Base-by-base conservation (phyloP, 1,140 invertebrate species). In the Ceratina australensis region DNA sequence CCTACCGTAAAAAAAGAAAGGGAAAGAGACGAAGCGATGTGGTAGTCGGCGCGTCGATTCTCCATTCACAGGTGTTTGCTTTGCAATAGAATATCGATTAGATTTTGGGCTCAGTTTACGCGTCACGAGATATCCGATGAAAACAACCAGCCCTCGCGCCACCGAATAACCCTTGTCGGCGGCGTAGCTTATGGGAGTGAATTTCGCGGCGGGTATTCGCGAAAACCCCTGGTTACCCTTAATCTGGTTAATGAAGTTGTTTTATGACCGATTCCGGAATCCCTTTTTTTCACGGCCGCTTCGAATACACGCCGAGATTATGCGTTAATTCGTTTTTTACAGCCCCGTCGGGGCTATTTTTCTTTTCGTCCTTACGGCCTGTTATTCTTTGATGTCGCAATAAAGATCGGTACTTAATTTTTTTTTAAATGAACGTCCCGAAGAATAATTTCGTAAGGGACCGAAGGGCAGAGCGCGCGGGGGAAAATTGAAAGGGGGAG, bases 81-180 rank as follows among this genome's bases (percentile, higher is more conserved):
- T 84, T 77, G 68, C 82, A 56, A 83, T 77, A 72, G 82, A 85
- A 85, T 84, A 84, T 84, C 83, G 82, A 85, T 85, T 85, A 84
- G 82, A 85, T 81, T 85, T 84, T 74, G 67, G 63, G 24, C 59
- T 76, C 78, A 79, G 80, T 84, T 85, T 81, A 83, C 73, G 79
- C 83, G 49, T 85, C 82, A 84, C 73, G 76, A 64, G 56, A 78
- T 80, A 85, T 77, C 61, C 67, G 79, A 72, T 67, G 79, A 75
- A 81, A 81, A 84, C 74, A 74, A 67, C 57, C 56, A 57, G 20
- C 50, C 78, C 33, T 33, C 65, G 26, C 64, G 18, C 64, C 49
- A 22, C 33, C 49, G 26, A 54, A 42, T 65, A 71, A 67, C 47
- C 63, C 59, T 66, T 63, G 77, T 56, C 71, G 47, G 60, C 26